Evolutionary conservation across 92 coral and sea anemone genomes (phyloP).

Genomic region (Porites lobata): DNA sequence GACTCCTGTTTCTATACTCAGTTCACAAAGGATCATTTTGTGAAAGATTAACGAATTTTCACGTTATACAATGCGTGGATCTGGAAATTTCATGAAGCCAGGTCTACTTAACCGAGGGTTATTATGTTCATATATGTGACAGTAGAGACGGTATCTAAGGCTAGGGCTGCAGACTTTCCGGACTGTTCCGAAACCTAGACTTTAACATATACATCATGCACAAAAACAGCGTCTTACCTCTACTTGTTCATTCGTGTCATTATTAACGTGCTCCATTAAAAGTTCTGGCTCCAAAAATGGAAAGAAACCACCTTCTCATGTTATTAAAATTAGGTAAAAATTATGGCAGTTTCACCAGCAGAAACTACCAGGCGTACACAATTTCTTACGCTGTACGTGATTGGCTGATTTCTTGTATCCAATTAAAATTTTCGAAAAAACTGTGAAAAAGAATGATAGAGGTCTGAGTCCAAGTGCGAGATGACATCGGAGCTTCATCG

Average conservation of each 20-base stretch:
- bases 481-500: no score
- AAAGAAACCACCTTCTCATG: neutral
- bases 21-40: neutral
- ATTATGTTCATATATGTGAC: neutral
- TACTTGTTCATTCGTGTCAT: constrained; percentile 45
- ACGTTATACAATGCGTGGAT: neutral
- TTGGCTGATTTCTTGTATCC: constrained; percentile 55
- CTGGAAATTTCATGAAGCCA: neutral
- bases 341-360: neutral
- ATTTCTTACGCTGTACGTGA: constrained; percentile 9
- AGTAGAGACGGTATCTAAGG: neutral
- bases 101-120: neutral
- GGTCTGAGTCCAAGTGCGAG: no score
- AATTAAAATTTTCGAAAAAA: constrained; percentile 29
- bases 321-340: constrained; percentile 30
- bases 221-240: constrained; percentile 21
- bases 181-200: neutral
- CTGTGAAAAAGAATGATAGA: neutral
- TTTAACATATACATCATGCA: neutral
- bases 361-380: constrained; percentile 38
- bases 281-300: neutral
- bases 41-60: neutral
- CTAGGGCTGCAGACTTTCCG: neutral
- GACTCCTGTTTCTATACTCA: neutral
- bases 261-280: constrained; percentile 58